phyloP scores from a whole-genome alignment of 2,113 vertebrate species.

The Haplochromis vanheusdeni region DNA sequence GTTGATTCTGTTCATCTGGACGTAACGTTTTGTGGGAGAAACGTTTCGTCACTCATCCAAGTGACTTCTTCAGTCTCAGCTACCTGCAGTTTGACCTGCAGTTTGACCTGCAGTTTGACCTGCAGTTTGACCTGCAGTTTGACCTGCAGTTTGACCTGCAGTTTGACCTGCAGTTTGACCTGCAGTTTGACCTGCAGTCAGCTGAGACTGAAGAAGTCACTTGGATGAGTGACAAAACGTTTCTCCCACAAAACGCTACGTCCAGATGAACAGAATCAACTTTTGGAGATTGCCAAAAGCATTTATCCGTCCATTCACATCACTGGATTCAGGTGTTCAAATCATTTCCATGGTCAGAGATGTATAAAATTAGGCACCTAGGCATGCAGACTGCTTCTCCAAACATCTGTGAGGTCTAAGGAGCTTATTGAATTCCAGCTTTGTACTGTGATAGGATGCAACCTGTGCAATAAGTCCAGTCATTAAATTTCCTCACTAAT shows the following conservation, averaged over 20 bases:
- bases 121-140: too few species aligned
- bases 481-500: neutral
- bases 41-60: neutral
- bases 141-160: too few species aligned
- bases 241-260: accelerated
- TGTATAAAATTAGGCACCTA: neutral
- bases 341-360: neutral
- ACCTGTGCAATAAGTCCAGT: neutral
- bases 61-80: neutral
- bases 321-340: neutral
- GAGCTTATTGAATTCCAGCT: neutral
- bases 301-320: neutral
- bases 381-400: neutral
- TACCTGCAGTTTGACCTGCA: neutral
- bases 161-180: neutral
- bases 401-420: neutral
- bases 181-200: neutral
- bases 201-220: neutral
- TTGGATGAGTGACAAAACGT: neutral
- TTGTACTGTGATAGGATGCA: neutral
- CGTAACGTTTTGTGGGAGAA: accelerated
- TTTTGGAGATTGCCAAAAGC: neutral
- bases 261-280: neutral
- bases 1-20: neutral
- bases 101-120: too few species aligned